Evolutionary conservation across 2,888 invertebrate genomes (phyloP).

Genomic region (Neoaliturus tenellus): DNA sequence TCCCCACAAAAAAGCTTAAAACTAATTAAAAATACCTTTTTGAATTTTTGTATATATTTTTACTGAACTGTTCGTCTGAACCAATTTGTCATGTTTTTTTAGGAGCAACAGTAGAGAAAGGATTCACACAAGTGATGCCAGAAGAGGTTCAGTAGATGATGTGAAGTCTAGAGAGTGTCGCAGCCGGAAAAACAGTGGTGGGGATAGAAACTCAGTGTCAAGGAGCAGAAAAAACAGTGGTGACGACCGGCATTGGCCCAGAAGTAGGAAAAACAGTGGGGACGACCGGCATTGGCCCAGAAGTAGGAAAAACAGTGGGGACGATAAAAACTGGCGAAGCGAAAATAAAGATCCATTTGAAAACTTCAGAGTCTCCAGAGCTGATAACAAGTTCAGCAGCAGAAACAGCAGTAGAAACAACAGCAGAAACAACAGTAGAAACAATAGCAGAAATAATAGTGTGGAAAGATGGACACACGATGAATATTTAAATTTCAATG

Average conservation of each 20-base stretch:
- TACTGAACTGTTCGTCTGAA: too few relatives aligned
- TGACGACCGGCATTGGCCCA: constrained; percentile 58
- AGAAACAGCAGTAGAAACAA: constrained; percentile 11
- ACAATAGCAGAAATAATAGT: constrained; percentile 56
- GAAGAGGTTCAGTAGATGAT: constrained; percentile 23
- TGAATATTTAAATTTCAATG: constrained; percentile 34
- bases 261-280: constrained; percentile 57
- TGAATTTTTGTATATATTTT: too few relatives aligned
- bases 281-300: constrained; percentile 58
- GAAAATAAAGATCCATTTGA: constrained; percentile 30
- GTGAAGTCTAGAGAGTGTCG: background rate
- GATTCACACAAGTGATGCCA: background rate
- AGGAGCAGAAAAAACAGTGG: constrained; percentile 51
- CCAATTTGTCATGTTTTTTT: background rate
- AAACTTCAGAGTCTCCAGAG: constrained; percentile 5
- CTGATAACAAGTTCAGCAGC: background rate
- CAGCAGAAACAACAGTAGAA: constrained; percentile 26
- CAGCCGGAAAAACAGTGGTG: constrained; percentile 25
- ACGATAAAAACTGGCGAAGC: constrained; percentile 61
- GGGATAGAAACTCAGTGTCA: background rate
- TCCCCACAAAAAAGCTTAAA: too few relatives aligned
- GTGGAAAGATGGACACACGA: constrained; percentile 50
- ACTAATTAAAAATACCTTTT: too few relatives aligned
- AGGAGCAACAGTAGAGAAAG: constrained; percentile 34
- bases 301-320: constrained; percentile 62